Evolutionary conservation across 2,888 invertebrate genomes (phyloP).

Genomic region (Sphinx pinastri): DNA sequence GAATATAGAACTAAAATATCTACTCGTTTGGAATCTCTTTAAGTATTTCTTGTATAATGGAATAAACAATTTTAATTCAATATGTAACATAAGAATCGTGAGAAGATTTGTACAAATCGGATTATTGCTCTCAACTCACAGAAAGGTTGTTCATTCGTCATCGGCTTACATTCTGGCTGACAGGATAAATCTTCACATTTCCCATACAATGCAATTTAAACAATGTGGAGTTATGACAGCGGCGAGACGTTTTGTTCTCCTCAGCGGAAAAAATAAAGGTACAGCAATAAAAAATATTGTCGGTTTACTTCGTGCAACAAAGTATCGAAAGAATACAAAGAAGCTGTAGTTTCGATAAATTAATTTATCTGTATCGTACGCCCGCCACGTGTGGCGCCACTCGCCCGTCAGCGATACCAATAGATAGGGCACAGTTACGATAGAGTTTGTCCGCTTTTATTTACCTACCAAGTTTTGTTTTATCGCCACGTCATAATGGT

Average conservation of each 20-base stretch:
- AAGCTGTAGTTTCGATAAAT: constrained; percentile 46
- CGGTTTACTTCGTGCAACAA: constrained; percentile 31
- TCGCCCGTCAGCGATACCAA: constrained; percentile 41
- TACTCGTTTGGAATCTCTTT: neutral
- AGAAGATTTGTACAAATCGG: constrained; percentile 64
- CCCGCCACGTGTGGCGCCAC: constrained; percentile 34
- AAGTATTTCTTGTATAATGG: too few relatives aligned
- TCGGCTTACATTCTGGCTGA: constrained; percentile 37
- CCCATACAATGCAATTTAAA: constrained; percentile 42
- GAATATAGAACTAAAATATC: too few relatives aligned
- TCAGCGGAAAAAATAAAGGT: constrained; percentile 42
- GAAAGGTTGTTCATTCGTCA: constrained; percentile 41
- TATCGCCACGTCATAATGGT: neutral
- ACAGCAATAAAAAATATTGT: constrained; percentile 44
- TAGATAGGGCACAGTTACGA: constrained; percentile 41
- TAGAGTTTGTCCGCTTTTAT: constrained; percentile 50
- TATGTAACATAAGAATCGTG: constrained; percentile 42
- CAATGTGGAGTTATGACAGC: constrained; percentile 45
- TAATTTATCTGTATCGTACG: constrained; percentile 43
- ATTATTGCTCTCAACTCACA: constrained; percentile 64
- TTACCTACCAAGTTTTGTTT: constrained; percentile 33
- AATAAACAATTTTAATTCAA: constrained; percentile 6
- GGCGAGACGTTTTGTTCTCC: constrained; percentile 41
- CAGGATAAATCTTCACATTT: constrained; percentile 43
- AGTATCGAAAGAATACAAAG: constrained; percentile 20